Evolutionary conservation across 2,888 invertebrate species (phyloP), one percentile per base, ranked within the genome.

Genomic region (Resseliella maxima): DNA sequence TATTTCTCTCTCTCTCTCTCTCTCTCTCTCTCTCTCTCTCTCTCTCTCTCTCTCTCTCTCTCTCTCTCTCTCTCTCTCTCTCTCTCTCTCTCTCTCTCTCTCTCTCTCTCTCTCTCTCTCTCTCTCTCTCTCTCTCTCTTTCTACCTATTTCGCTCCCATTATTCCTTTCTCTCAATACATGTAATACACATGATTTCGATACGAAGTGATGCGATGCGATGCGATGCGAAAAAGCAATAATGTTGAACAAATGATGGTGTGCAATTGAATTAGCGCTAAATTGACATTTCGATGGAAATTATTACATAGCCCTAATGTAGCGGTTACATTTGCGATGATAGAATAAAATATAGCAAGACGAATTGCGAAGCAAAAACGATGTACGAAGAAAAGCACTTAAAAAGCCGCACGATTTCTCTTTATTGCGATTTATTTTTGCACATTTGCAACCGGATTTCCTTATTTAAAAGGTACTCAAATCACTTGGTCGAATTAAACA

Each of bases 241-340:
- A 59, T 59, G 27, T 27, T 72, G 46, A 35, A 2, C 35, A 35
- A 72, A 72, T 59, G 59, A 59, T 59, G 59, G n/a, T 24, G 59
- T 10, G n/a, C 1, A 72, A 72, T 72, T 72, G 72, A 72, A 72
- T 72, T 72, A 31, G 31, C 35, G 15, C 72, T 18, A 72, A 72
- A 72, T 72, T 72, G 72, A 72, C 72, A 35, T 72, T 27, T 31
- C 72, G 72, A 72, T 72, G 72, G n/a, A 72, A 31, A 72, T 31
- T 27, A 72, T 72, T 31, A 31, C 31, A n/a, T 72, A 31, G 72
- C 27, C 59, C 31, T 15, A 31, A 31, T 15, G 35, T 72, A 35
- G 72, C 31, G 35, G 72, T 35, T 72, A 5, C 31, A 72, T n/a
- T 59, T 2, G 18, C 18, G 50, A 18, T 5, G 41, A 41, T 8